Base-by-base conservation (phyloP, 2,888 invertebrate genomes). In the Dasypolia templi region DNA sequence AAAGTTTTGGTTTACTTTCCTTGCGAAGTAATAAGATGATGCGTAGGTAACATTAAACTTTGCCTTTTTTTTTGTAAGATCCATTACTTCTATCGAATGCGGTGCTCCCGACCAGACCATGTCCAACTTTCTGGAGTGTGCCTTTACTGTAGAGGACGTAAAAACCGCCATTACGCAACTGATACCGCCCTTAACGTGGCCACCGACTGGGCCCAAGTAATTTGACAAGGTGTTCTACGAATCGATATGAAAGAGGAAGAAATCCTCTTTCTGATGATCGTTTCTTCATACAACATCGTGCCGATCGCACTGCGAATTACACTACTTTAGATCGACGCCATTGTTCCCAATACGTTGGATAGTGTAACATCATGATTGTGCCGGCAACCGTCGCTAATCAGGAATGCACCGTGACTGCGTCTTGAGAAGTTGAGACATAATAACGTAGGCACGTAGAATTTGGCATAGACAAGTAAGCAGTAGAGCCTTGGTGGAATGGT, bases 341-440 rank as follows among this genome's bases (percentile, higher is more conserved):
- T 77, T 72, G 80, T 75, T 75, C 72, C 62, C 59, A 79, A 83
- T 82, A 79, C 62, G 65, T 19, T 58, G 65, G 46, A 59, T 55
- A 83, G 71, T 53, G 75, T 72, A 72, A 72, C 63, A 79, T 83
- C 80, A 66, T 79, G 82, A 79, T 75, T 75, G 72, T 70, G 46
- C 35, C 68, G 71, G 66, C 70, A 82, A 85, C 82, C 87, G 84
- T 79, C 67, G 82, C 85, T 62, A 88, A 90, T 87, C 83, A 76
- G 77, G 89, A 87, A 86, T 87, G 86, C 79, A 68, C 73, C 82
- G 82, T 83, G 83, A 83, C 83, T 77, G 72, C 39, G 73, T 62
- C 82, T 77, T 78, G 59, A 71, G 67, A 72, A 75, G 76, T 77
- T 78, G 59, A 71, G 67, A 72, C 79, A 79, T 61, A 66, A 65